These are phyloP conservation scores for Lophochroa leadbeateri DNA, from an alignment of 2,113 vertebrate genomes.

Conservation along the genomic window DNA sequence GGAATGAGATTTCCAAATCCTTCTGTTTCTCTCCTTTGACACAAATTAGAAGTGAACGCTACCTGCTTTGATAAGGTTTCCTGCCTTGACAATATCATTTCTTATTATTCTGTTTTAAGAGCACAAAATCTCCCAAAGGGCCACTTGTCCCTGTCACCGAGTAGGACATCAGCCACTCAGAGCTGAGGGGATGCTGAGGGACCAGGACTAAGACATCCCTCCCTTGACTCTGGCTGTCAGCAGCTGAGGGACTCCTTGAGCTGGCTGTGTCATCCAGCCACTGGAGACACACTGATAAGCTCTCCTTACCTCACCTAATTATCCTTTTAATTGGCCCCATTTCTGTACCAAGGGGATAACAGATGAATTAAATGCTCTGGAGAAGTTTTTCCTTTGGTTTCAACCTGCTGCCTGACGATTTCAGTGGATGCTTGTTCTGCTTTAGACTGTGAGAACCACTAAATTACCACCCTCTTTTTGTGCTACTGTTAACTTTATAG, in stretches of 20 bases:
- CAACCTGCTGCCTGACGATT: background rate
- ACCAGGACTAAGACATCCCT: background rate
- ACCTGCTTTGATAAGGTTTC: background rate
- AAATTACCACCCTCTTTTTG: background rate
- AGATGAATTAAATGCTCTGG: background rate
- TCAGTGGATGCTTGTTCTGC: background rate
- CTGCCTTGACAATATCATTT: background rate
- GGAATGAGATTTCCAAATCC: background rate
- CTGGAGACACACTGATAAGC: background rate
- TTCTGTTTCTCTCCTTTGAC: background rate
- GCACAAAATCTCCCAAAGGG: background rate
- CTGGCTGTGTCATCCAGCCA: background rate
- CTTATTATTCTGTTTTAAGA: background rate
- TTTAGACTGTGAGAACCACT: background rate
- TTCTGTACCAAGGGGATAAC: background rate
- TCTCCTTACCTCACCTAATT: background rate
- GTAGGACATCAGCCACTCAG: background rate
- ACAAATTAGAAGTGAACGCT: rapidly evolving
- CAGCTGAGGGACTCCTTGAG: background rate
- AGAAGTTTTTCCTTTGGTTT: background rate
- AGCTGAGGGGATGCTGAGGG: background rate
- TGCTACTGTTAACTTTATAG: background rate
- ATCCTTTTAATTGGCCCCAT: background rate
- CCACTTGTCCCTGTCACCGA: background rate
- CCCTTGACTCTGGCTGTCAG: background rate